A percentile compares a stretch with the other conserved stretches of the same genome.
Conservation (phyloP, 2,113 vertebrate genomes). For the Antechinus flavipes region DNA sequence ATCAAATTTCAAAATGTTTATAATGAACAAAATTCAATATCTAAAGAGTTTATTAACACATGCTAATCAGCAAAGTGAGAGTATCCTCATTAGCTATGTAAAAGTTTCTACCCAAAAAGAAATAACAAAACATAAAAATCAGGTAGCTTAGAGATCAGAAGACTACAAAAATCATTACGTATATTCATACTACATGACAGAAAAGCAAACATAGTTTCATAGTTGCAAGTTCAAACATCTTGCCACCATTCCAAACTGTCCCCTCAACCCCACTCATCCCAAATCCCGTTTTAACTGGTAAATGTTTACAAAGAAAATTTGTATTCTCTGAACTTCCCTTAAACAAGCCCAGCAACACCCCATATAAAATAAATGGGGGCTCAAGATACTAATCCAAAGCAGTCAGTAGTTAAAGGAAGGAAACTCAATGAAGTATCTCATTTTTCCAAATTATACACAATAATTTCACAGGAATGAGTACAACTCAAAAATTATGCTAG, state of each 20-base stretch:
- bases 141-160: background rate
- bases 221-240: background rate
- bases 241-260: background rate
- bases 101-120: accelerated
- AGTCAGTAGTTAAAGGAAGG: background rate
- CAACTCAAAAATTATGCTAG: background rate
- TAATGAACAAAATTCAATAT: background rate
- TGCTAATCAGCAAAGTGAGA: accelerated
- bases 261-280: too few species aligned
- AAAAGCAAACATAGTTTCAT: background rate
- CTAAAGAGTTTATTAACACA: background rate
- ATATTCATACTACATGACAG: background rate
- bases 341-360: background rate
- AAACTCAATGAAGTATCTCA: background rate
- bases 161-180: background rate
- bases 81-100: accelerated
- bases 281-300: background rate
- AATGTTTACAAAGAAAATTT: background rate
- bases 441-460: background rate
- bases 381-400: background rate
- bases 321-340: background rate
- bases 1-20: background rate
- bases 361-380: background rate
- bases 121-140: background rate
- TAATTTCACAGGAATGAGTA: background rate